A percentile compares a stretch with the other conserved stretches of the same genome.
These are phyloP conservation scores for Myoxocephalus aenaeus DNA, from an alignment of 2,797 vertebrate genomes.

Conservation along the genomic window DNA sequence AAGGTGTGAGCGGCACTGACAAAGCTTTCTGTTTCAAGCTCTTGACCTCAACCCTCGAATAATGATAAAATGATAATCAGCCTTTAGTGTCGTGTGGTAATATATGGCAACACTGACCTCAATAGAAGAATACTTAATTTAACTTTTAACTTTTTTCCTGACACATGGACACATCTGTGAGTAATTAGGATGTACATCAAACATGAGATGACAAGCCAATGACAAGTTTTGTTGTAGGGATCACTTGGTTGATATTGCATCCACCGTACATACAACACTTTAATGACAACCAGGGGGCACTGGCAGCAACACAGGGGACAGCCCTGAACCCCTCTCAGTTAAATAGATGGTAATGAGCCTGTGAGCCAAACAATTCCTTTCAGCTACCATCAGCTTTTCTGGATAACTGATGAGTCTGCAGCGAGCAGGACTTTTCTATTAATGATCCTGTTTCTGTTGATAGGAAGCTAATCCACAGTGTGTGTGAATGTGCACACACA, in stretches of 20 bases:
- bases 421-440: constrained; percentile 21
- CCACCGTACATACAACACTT: constrained; percentile 27
- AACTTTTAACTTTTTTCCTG: neutral
- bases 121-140: neutral
- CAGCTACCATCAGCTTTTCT: constrained; percentile 44
- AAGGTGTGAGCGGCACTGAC: constrained; percentile 16
- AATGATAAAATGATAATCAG: constrained; percentile 14
- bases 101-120: neutral
- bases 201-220: constrained; percentile 3
- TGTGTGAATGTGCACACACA: neutral
- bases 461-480: constrained; percentile 13
- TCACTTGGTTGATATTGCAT: constrained; percentile 4
- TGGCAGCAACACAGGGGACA: constrained; percentile 15
- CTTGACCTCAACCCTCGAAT: neutral
- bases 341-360: constrained; percentile 46
- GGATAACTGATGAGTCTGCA: constrained; percentile 67
- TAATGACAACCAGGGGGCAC: constrained; percentile 30
- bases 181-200: neutral
- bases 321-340: constrained; percentile 26
- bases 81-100: neutral
- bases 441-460: constrained; percentile 40
- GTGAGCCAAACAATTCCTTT: constrained; percentile 53
- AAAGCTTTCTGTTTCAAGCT: neutral
- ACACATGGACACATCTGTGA: neutral
- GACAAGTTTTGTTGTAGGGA: neutral